A percentile compares a stretch with the other conserved stretches of the same genome.
Conservation (phyloP, 2,888 invertebrate genomes). For the Pteria penguin region DNA sequence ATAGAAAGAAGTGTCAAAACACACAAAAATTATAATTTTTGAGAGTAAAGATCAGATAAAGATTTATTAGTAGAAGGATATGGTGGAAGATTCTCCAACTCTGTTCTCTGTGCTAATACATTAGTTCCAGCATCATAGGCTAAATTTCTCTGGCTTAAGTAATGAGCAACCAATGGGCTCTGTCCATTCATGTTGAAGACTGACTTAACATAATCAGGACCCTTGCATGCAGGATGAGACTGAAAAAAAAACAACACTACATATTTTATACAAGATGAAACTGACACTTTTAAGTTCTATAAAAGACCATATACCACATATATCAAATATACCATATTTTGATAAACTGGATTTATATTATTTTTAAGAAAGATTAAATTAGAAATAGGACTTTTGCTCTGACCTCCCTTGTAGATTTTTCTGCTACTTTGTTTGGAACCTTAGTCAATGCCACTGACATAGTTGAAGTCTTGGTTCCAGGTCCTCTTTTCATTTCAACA, state of each 20-base stretch:
- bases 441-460: constrained; percentile 28
- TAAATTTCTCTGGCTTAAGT: constrained; percentile 70
- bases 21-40: too few relatives aligned
- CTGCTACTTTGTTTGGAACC: constrained; percentile 18
- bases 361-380: too few relatives aligned
- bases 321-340: background rate
- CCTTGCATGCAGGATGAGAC: constrained; percentile 77
- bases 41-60: too few relatives aligned
- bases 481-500: constrained; percentile 46
- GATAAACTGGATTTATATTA: background rate
- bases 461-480: constrained; percentile 23
- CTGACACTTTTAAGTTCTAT: background rate
- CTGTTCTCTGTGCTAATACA: constrained; percentile 71
- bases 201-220: constrained; percentile 69
- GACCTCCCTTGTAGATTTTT: constrained; percentile 17
- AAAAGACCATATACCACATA: background rate
- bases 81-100: constrained; percentile 75
- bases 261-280: background rate
- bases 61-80: constrained; percentile 75
- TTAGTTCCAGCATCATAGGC: constrained; percentile 65
- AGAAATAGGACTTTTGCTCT: background rate
- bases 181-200: constrained; percentile 74
- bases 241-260: constrained; percentile 49
- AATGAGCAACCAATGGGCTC: constrained; percentile 78
- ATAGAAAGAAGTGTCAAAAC: too few relatives aligned